Evolutionary conservation across 2,797 vertebrate genomes (phyloP).

Genomic region (Urophycis tenuis): DNA sequence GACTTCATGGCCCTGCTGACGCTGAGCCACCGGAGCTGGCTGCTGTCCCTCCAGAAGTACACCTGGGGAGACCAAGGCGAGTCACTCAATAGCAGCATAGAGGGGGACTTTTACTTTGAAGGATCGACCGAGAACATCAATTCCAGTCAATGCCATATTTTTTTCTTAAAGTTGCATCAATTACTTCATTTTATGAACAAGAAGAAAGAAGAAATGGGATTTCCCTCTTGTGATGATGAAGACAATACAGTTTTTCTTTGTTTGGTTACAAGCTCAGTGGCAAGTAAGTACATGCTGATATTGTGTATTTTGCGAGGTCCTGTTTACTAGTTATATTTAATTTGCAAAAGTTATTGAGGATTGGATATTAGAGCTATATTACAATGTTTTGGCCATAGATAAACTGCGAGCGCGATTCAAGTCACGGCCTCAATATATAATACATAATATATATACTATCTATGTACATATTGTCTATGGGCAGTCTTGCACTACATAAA

Average conservation of each 20-base stretch:
- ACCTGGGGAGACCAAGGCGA: constrained; percentile 68
- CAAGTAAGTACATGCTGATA: too few relatives aligned
- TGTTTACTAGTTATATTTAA: too few relatives aligned
- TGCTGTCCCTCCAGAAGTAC: constrained; percentile 96
- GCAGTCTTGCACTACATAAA: neutral
- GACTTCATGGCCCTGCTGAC: constrained; percentile 85
- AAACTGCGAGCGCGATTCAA: too few relatives aligned
- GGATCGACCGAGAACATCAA: neutral
- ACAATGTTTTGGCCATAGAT: too few relatives aligned
- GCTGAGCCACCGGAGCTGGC: constrained; percentile 84
- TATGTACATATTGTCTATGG: too few relatives aligned
- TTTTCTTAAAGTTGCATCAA: neutral
- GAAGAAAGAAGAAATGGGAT: neutral
- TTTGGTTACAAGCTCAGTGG: neutral
- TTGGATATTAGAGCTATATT: too few relatives aligned
- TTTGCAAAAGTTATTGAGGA: too few relatives aligned
- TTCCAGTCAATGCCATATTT: too few relatives aligned
- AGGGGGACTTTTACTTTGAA: neutral
- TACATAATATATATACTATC: too few relatives aligned
- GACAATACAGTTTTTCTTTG: neutral
- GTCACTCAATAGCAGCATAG: constrained; percentile 13
- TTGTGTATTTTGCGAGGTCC: too few relatives aligned
- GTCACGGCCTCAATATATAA: too few relatives aligned
- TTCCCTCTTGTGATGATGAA: neutral
- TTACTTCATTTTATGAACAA: neutral